Evolutionary conservation across 2,888 invertebrate genomes (phyloP).

Genomic region (Blastobasis adustella): DNA sequence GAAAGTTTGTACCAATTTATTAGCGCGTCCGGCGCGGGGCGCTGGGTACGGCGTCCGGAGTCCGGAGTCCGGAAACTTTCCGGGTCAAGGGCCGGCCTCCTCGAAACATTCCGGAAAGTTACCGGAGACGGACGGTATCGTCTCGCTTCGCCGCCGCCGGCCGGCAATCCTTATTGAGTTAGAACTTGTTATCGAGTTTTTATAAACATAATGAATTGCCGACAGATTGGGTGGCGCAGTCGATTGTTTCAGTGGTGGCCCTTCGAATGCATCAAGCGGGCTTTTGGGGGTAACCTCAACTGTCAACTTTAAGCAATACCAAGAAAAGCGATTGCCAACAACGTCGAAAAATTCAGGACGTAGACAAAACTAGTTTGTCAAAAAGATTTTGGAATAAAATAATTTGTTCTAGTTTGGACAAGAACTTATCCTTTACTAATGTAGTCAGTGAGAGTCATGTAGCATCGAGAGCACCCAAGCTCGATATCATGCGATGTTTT

Average conservation of each 20-base stretch:
- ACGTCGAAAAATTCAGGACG: neutral
- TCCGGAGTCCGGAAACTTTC: slow-evolving; percentile 44
- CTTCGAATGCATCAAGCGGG: too few relatives aligned
- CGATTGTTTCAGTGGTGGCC: too few relatives aligned
- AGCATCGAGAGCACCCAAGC: too few relatives aligned
- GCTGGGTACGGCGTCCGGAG: slow-evolving; percentile 17
- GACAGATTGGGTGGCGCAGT: neutral
- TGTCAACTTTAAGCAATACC: too few relatives aligned
- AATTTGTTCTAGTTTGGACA: too few relatives aligned
- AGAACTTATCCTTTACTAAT: too few relatives aligned
- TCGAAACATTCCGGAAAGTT: slow-evolving; percentile 41
- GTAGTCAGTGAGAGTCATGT: too few relatives aligned
- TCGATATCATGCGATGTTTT: neutral
- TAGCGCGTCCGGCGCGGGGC: slow-evolving; percentile 20
- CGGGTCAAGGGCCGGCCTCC: slow-evolving; percentile 48
- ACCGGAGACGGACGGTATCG: slow-evolving; percentile 14
- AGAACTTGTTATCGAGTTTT: slow-evolving; percentile 1
- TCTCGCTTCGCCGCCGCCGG: slow-evolving; percentile 2
- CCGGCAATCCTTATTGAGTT: slow-evolving; percentile 7
- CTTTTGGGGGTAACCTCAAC: too few relatives aligned
- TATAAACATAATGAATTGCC: neutral
- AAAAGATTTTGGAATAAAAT: too few relatives aligned
- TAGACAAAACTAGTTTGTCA: too few relatives aligned
- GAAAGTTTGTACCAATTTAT: slow-evolving; percentile 45
- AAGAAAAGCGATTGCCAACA: neutral